phyloP scores from a whole-genome alignment of 2,797 vertebrate species.

The Cyprinodon diabolis region DNA sequence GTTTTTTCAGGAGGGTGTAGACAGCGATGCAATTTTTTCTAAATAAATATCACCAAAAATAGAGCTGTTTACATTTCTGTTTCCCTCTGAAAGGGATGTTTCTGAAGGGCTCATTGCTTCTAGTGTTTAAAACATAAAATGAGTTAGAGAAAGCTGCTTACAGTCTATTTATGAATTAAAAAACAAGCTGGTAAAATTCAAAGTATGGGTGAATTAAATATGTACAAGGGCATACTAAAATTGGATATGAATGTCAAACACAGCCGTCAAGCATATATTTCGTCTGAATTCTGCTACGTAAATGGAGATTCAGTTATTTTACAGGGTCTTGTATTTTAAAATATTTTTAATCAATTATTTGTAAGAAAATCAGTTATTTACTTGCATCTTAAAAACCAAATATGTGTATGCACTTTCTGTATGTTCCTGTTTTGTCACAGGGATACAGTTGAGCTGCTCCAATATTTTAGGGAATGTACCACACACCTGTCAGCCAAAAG shows the following conservation, averaged over 20 bases:
- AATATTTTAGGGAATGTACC: conserved; percentile 57
- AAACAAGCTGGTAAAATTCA: not conserved
- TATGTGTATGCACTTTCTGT: not conserved
- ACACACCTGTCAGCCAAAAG: conserved; percentile 49
- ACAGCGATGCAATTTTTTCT: too few species aligned
- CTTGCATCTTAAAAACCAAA: not conserved
- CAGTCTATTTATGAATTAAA: not conserved
- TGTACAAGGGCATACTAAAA: not conserved
- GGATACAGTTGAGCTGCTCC: conserved; percentile 17
- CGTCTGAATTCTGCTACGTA: conserved; percentile 10
- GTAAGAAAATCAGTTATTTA: not conserved
- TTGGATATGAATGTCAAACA: conserved; percentile 13
- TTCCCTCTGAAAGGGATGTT: not conserved
- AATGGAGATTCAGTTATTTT: conserved; percentile 6
- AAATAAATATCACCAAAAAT: too few species aligned
- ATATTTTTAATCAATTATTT: conserved; percentile 3
- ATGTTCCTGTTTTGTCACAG: conserved; percentile 18
- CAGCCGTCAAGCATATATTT: conserved; percentile 42
- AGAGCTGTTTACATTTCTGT: too few species aligned
- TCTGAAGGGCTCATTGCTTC: not conserved
- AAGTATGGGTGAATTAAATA: not conserved
- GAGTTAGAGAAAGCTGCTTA: not conserved
- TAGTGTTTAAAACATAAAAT: conserved; percentile 1
- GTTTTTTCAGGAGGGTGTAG: too few species aligned
- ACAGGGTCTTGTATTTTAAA: not conserved